Percentiles rank a stretch among this genome's conserved stretches.
Evolutionary conservation across 2,113 vertebrate genomes (phyloP).

Genomic region (Gnathonemus echidnorhynchus): DNA sequence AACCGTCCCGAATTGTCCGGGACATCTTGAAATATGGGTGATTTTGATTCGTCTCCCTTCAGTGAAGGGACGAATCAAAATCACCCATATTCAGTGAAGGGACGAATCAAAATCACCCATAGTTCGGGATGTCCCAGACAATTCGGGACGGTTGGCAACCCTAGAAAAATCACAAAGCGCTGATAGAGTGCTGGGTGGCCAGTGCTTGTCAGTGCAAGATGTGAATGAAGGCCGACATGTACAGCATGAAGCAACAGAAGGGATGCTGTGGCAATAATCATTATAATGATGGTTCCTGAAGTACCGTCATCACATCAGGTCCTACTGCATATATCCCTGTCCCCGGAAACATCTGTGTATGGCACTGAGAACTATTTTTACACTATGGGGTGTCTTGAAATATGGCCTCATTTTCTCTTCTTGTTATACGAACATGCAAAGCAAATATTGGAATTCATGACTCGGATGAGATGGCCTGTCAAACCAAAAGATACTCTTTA

Average conservation of each 20-base stretch:
- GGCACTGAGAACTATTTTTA: background rate
- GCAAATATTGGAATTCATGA: background rate
- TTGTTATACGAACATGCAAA: background rate
- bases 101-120: no score
- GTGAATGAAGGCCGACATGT: background rate
- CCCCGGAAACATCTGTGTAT: background rate
- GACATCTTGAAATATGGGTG: no score
- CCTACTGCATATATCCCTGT: background rate
- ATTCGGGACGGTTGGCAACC: no score
- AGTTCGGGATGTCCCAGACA: no score
- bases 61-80: no score
- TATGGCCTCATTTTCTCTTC: background rate
- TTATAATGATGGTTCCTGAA: background rate
- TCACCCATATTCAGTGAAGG: no score
- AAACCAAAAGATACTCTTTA: background rate
- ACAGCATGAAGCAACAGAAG: background rate
- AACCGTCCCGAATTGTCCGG: no score
- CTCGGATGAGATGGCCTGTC: background rate
- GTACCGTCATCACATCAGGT: background rate
- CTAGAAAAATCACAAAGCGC: background rate
- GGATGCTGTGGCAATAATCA: background rate
- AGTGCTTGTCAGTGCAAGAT: background rate
- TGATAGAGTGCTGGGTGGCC: background rate
- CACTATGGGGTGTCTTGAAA: background rate
- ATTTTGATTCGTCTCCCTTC: no score